Conservation (phyloP, 2,113 vertebrate species). For the Phrynosoma blainvillii region DNA sequence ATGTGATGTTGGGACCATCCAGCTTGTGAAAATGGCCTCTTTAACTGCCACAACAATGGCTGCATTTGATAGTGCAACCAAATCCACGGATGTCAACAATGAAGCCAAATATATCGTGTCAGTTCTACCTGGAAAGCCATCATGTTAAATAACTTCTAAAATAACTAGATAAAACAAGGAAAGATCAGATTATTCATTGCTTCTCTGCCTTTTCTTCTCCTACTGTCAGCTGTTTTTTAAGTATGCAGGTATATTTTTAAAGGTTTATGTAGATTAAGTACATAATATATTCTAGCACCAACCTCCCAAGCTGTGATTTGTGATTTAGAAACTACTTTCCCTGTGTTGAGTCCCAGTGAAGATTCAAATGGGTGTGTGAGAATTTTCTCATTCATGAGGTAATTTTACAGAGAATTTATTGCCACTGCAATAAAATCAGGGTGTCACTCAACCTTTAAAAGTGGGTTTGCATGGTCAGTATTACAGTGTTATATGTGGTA, state of each 20-base stretch:
- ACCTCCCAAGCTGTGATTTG: not conserved
- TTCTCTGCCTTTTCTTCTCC: not conserved
- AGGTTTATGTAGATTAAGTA: not conserved
- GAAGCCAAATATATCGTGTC: constrained; percentile 8
- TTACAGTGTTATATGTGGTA: not conserved
- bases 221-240: not conserved
- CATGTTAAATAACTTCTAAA: constrained; percentile 1
- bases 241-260: not conserved
- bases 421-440: not conserved
- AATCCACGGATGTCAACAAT: constrained; percentile 51
- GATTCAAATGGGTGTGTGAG: not conserved
- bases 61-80: not conserved
- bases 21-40: constrained; percentile 15
- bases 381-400: not conserved
- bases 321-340: not conserved
- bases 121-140: not conserved
- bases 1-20: constrained; percentile 17
- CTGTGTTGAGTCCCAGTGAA: not conserved
- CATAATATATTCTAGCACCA: not conserved
- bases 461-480: not conserved
- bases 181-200: not conserved
- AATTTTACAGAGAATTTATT: not conserved
- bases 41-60: not conserved
- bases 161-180: not conserved
- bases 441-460: not conserved